phyloP scores from a whole-genome alignment of 2,797 vertebrate genomes.

The Oryzias sinensis region DNA sequence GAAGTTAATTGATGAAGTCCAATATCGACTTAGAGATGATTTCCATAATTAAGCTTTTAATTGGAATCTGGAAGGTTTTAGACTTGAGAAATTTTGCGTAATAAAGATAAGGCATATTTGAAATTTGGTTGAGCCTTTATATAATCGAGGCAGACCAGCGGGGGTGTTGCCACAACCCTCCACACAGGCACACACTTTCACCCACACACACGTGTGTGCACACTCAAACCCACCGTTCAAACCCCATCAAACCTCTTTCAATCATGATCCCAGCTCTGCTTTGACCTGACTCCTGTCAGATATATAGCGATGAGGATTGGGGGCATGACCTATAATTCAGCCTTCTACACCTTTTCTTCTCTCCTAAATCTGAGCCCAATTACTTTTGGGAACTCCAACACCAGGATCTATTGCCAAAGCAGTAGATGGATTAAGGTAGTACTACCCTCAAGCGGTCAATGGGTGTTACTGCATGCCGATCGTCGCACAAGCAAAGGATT shows the following conservation, averaged over 20 bases:
- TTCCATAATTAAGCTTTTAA: neutral
- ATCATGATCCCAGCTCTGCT: no score
- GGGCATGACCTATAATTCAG: no score
- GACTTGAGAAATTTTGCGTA: neutral
- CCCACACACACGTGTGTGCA: no score
- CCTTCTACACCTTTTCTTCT: constrained; percentile 14
- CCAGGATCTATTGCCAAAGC: neutral
- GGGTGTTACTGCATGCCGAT: constrained; percentile 1
- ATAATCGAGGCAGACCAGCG: neutral
- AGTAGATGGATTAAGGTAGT: neutral
- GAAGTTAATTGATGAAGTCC: no score
- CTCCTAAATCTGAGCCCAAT: constrained; percentile 20
- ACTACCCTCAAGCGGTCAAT: constrained; percentile 24
- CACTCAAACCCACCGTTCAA: no score
- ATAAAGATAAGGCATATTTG: neutral
- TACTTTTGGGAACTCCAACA: neutral
- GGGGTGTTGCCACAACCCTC: no score
- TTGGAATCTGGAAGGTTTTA: no score
- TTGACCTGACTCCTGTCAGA: no score
- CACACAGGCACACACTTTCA: no score
- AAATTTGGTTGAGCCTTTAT: neutral
- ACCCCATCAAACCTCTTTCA: no score
- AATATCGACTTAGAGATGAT: neutral
- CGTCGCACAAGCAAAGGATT: neutral
- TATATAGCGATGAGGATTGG: no score